These are phyloP conservation scores for Cacoxenus indagator DNA, from an alignment of 2,888 invertebrate species.

Conservation along the genomic window DNA sequence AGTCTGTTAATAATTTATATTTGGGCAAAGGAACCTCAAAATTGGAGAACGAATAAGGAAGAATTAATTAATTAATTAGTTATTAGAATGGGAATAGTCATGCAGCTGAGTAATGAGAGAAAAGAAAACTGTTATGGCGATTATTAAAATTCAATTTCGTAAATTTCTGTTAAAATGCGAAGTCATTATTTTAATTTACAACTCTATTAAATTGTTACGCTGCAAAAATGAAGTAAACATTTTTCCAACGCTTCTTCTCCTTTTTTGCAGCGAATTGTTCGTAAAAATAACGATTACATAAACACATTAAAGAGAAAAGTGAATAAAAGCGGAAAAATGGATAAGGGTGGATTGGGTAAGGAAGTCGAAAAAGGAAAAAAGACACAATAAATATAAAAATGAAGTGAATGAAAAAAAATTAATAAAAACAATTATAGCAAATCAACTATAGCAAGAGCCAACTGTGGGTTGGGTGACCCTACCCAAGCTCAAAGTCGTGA, in stretches of 20 bases:
- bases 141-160: constrained; percentile 16
- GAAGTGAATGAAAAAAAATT: constrained; percentile 2
- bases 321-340: constrained; percentile 8
- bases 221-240: constrained; percentile 11
- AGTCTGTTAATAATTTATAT: no score
- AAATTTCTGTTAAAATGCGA: constrained; percentile 7
- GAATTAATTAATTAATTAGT: no score
- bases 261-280: constrained; percentile 8
- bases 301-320: constrained; percentile 22
- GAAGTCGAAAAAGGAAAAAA: neutral
- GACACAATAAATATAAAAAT: neutral
- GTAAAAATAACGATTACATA: constrained; percentile 25
- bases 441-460: constrained; percentile 11
- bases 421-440: neutral
- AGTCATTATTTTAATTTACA: constrained; percentile 15
- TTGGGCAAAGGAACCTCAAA: no score
- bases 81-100: neutral
- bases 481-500: neutral
- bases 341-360: no score
- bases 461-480: no score
- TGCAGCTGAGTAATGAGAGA: neutral
- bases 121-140: neutral
- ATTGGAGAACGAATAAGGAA: no score
- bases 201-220: constrained; percentile 19
- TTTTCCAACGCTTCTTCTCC: neutral